Evolutionary conservation across 2,797 vertebrate species (phyloP).

Genomic region (Cirrhinus molitorella): DNA sequence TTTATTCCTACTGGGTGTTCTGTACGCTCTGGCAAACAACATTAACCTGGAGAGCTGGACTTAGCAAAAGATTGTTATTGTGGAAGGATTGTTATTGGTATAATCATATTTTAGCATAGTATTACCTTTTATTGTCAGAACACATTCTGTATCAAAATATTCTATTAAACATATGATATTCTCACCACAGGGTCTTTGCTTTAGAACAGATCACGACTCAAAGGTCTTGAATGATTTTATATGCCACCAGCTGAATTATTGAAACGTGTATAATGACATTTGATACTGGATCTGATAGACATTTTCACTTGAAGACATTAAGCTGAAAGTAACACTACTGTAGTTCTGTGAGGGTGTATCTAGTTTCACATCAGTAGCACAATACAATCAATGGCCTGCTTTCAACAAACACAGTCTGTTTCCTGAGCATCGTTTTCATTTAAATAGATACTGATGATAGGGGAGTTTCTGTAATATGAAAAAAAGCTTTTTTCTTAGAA

Average conservation of each 20-base stretch:
- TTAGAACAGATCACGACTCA: background rate
- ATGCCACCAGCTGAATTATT: conserved; percentile 31
- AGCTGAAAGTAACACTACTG: conserved; percentile 32
- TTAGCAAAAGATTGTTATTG: background rate
- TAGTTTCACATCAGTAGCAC: conserved; percentile 50
- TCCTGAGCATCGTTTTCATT: conserved; percentile 22
- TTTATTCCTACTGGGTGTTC: background rate
- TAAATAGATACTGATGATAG: background rate
- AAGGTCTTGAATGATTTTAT: conserved; percentile 15
- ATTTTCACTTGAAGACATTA: conserved; percentile 5
- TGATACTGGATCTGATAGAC: conserved; percentile 41
- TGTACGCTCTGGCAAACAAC: background rate
- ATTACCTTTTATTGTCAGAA: conserved; percentile 1
- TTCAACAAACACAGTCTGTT: conserved; percentile 48
- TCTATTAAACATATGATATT: background rate
- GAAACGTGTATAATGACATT: conserved; percentile 32
- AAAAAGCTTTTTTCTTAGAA: conserved; percentile 18
- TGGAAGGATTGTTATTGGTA: background rate
- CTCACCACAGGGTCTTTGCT: background rate
- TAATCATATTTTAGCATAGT: background rate
- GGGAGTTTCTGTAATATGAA: background rate
- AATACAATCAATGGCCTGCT: conserved; percentile 51
- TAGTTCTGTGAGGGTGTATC: conserved; percentile 21
- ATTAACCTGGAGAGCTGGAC: background rate
- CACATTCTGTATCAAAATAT: background rate